phyloP scores from a whole-genome alignment of 2,113 vertebrate genomes.

The Meleagris gallopavo region DNA sequence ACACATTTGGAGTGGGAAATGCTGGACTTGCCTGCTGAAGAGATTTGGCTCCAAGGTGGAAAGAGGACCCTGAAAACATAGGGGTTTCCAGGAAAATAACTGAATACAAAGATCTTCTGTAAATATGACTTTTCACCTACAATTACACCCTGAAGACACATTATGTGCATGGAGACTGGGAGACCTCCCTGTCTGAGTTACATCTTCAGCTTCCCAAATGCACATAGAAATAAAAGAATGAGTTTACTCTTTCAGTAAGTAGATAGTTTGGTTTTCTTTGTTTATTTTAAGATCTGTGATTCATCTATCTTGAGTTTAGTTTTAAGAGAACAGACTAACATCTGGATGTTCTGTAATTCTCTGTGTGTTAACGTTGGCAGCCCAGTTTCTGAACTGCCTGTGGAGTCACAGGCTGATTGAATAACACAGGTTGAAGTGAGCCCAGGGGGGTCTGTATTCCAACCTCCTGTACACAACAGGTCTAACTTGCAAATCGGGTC shows the following conservation, averaged over 20 bases:
- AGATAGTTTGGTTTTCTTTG: not conserved
- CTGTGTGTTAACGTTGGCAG: not conserved
- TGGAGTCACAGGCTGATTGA: not conserved
- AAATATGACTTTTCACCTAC: not conserved
- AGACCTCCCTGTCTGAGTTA: not conserved
- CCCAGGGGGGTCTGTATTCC: not conserved
- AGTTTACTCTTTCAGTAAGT: not conserved
- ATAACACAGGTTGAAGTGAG: not conserved
- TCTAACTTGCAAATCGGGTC: not conserved
- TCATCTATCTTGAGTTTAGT: not conserved
- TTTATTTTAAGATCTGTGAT: not conserved
- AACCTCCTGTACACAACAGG: not conserved
- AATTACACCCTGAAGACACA: not conserved
- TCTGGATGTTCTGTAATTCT: not conserved
- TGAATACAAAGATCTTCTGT: not conserved
- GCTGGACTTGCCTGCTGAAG: not conserved
- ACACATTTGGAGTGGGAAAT: not conserved
- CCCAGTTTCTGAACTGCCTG: not conserved
- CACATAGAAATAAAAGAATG: not conserved
- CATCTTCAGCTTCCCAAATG: not conserved
- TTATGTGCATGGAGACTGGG: not conserved
- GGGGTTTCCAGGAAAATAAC: not conserved
- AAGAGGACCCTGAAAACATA: not conserved
- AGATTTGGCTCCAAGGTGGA: not conserved
- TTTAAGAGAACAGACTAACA: not conserved